Percentiles rank a stretch among this genome's conserved stretches.
Conservation (phyloP, 2,888 invertebrate species). For the Quadriops clusia region DNA sequence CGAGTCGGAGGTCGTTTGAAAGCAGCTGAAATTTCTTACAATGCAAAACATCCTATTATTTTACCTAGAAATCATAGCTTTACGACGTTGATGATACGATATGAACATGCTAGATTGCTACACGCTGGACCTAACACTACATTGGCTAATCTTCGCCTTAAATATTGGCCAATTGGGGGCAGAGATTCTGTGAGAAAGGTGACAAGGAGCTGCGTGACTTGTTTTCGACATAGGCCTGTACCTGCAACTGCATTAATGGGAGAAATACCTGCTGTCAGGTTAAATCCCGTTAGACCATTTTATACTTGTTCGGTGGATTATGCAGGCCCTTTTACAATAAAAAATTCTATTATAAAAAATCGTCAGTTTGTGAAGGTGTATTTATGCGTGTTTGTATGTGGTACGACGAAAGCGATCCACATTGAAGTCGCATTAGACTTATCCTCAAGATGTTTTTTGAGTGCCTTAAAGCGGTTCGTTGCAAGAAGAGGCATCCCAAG, state of each 20-base stretch:
- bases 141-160: slow-evolving; percentile 9
- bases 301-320: slow-evolving; percentile 20
- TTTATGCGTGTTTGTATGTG: slow-evolving; percentile 19
- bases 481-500: slow-evolving; percentile 12
- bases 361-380: slow-evolving; percentile 10
- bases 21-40: slow-evolving; percentile 5
- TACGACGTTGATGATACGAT: slow-evolving; percentile 10
- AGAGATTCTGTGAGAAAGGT: slow-evolving; percentile 6
- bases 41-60: slow-evolving; percentile 13
- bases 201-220: slow-evolving; percentile 11
- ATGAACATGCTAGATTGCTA: slow-evolving; percentile 11
- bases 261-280: slow-evolving; percentile 19
- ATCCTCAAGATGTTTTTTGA: slow-evolving; percentile 14
- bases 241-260: slow-evolving; percentile 18
- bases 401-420: slow-evolving; percentile 20
- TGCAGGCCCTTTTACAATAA: slow-evolving; percentile 20
- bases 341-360: slow-evolving; percentile 15
- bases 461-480: slow-evolving; percentile 13
- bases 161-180: slow-evolving; percentile 11
- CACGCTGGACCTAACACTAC: slow-evolving; percentile 13
- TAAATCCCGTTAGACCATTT: slow-evolving; percentile 19
- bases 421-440: slow-evolving; percentile 15
- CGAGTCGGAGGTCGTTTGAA: slow-evolving; percentile 11
- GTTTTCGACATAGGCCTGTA: slow-evolving; percentile 9
- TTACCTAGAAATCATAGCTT: slow-evolving; percentile 12